Evolutionary conservation across 1,140 invertebrate genomes (phyloP), one percentile per base, ranked within the genome.

Genomic region (Galleria mellonella): DNA sequence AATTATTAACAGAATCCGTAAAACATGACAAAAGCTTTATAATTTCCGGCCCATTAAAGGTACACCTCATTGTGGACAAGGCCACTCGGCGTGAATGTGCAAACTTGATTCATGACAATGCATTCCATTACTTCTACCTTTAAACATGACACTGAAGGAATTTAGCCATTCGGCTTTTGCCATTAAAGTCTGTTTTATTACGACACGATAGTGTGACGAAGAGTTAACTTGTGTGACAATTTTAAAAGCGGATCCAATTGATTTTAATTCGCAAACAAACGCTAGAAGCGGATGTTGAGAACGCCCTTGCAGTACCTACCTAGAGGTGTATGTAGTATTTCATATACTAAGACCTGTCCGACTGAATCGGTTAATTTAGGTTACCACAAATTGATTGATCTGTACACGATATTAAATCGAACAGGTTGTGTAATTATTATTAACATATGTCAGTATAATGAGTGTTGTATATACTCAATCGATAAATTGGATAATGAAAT

Each of bases 201-300:
- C 58, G 39, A 55, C 62, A 67, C 46, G 2, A 23, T 23, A 23
- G 6, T 23, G 2, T 6, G 2, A 2, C 17, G 17, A 3, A n/a
- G n/a, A n/a, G n/a, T 23, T 23, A 23, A 23, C 2, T 23, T 48
- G 43, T 57, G 64, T 70, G 68, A 71, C 62, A 64, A 55, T 69
- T 65, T 68, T 67, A 74, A 72, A 74, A 74, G 73, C 79, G 72
- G 56, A 76, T 77, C 75, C 52, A 79, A 83, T 83, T 71, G 69
- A 73, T 73, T 75, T 62, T 31, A 47, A 57, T 60, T 64, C 56
- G 30, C 52, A 43, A 57, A 62, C 54, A 39, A 51, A 47, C 33
- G 36, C 17, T 41, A 75, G 63, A 70, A 23, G 17, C 72, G 72
- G 71, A 78, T 77, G 62, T 75, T 64, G 74, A 59, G 63, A 75